These are phyloP conservation scores for Lichenostomus cassidix DNA, from an alignment of 2,113 vertebrate genomes.

Conservation along the genomic window DNA sequence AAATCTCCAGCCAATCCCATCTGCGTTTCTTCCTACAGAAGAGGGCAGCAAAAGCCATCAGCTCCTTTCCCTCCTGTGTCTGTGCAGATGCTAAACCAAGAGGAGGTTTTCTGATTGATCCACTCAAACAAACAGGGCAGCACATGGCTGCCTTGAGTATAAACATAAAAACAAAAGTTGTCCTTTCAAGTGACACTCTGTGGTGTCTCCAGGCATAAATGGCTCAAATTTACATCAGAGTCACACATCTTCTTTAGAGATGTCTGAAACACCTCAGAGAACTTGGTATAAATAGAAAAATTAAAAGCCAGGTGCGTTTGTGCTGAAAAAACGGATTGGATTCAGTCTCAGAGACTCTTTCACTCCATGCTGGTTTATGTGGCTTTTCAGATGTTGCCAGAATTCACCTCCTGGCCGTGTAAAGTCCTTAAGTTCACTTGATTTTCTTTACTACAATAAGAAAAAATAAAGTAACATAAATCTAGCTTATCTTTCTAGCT, in stretches of 20 bases:
- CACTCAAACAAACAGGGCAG: neutral
- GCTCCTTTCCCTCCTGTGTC: neutral
- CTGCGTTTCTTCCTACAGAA: slow-evolving; percentile 45
- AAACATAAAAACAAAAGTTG: neutral
- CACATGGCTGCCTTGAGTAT: neutral
- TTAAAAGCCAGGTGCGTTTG: neutral
- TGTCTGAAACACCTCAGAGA: neutral
- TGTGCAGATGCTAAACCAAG: neutral
- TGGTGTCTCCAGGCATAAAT: neutral
- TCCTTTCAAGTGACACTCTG: neutral
- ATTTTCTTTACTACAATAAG: neutral
- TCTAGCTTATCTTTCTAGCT: neutral
- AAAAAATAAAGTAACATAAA: neutral
- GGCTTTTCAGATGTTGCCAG: neutral
- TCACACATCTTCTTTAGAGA: neutral
- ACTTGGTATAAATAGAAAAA: neutral
- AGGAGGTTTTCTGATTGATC: neutral
- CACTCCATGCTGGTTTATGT: neutral
- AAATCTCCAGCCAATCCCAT: neutral
- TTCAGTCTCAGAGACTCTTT: neutral
- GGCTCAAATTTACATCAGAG: neutral
- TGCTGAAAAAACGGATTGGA: neutral
- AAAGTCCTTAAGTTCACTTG: neutral
- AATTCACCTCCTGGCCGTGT: neutral
- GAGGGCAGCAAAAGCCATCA: slow-evolving; percentile 73